Percentiles rank a stretch among this genome's conserved stretches.
Conservation (phyloP, 2,888 invertebrate genomes). For the Clitarchus hookeri region DNA sequence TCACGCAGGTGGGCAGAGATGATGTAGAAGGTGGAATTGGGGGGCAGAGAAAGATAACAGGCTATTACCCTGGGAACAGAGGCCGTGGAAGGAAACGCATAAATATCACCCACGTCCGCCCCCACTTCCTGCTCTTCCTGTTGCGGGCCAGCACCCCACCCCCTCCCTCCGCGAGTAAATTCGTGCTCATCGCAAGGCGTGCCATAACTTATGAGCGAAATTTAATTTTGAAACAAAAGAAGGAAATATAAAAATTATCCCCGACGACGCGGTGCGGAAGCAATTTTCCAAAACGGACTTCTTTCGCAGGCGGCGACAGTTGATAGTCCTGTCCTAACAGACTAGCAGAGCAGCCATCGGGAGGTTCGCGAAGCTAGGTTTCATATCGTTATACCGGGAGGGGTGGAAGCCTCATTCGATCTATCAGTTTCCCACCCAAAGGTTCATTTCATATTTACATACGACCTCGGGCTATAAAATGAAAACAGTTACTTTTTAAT, state of each 20-base stretch:
- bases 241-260: slow-evolving; percentile 2
- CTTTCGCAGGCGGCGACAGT: no score
- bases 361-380: no score
- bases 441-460: no score
- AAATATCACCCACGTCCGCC: background rate
- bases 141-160: background rate
- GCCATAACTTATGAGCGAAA: background rate
- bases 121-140: background rate
- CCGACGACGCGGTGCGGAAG: background rate
- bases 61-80: slow-evolving; percentile 2
- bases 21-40: background rate
- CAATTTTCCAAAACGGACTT: background rate
- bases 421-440: no score
- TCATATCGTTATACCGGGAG: no score
- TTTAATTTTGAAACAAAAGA: slow-evolving; percentile 14
- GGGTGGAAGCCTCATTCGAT: no score
- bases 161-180: no score
- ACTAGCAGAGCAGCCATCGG: no score
- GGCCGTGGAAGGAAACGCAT: slow-evolving; percentile 14
- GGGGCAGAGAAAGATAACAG: background rate
- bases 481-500: no score
- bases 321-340: no score
- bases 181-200: background rate
- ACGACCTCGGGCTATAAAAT: no score
- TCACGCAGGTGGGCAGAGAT: background rate